Base-by-base conservation (phyloP, 2,797 vertebrate genomes). In the Silurus aristotelis region DNA sequence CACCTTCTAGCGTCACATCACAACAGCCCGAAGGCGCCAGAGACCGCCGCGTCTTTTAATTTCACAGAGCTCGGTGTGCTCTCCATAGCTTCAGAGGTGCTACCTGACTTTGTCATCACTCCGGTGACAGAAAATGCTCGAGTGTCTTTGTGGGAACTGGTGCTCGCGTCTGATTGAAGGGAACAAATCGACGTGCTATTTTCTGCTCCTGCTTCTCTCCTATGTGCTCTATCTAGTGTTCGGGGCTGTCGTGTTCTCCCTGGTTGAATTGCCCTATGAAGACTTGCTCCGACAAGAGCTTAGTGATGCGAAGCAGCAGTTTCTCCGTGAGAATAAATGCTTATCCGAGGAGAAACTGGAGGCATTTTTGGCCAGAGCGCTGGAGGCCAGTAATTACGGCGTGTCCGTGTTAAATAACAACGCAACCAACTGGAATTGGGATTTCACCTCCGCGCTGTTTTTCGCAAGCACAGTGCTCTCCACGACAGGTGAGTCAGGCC, bases 401-500 rank as follows among this genome's bases (percentile, higher is more conserved):
- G 98, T 99, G 86, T 98, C 97, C 0, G 94, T 96, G 90, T 92
- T 98, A 73, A 93, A 93, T 43, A 97, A 97, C 92, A 90, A 90
- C 27, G 91, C 94, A 1, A 94, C 91, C 14, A 90, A 91, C 85
- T 95, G 93, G 91, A 99, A 97, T 93, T 99, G 98, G 98, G 97
- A 98, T 95, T 99, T 99, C 87, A 95, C 96, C 86, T 99, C 98
- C 0, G 96, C 98, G 0, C 91, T 99, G 84, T 99, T 99, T 94
- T 99, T 99, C 92, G 95, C 96, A 91, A 99, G 97, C 95, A 99
- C 98, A 3, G 97, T 99, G 82, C 95, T 99, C 70, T 97, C 97
- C 89, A 99, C 98, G 48, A 98, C 97, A 89, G 97, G 98, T 99
- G 94, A 94, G 94, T 63, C 58, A 10, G n/a, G 14, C 88, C 68